Percentiles rank a stretch among this genome's conserved stretches.
These are phyloP conservation scores for Thryonomys swinderianus DNA, from an alignment of 2,113 vertebrate species.

Conservation along the genomic window DNA sequence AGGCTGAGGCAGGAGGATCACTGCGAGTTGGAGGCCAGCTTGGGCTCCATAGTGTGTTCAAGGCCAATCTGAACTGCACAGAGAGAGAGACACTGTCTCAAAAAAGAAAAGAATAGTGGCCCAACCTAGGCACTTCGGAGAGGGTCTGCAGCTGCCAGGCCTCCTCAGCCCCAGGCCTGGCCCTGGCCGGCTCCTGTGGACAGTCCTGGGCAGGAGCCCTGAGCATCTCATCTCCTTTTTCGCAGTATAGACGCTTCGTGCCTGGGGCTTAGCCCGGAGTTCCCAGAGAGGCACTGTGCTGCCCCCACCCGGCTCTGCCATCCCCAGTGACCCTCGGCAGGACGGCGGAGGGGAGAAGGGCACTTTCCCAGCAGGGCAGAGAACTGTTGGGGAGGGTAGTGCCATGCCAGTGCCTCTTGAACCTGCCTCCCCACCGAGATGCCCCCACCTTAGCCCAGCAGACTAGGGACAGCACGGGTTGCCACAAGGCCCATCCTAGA, in stretches of 20 bases:
- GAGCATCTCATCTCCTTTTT: not conserved
- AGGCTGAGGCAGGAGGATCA: not conserved
- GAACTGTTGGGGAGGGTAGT: rapidly evolving
- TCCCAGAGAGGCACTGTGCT: not conserved
- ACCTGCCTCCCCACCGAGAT: not conserved
- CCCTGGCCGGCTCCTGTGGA: not conserved
- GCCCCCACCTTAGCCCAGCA: too few relatives aligned
- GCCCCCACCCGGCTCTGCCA: not conserved
- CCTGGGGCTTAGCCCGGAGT: not conserved
- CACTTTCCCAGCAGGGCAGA: too few relatives aligned
- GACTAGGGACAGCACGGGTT: rapidly evolving
- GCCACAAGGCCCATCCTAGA: rapidly evolving
- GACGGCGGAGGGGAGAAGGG: not conserved
- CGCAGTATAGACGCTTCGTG: not conserved
- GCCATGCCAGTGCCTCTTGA: rapidly evolving
- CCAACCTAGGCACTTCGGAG: too few relatives aligned
- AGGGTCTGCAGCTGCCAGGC: too few relatives aligned
- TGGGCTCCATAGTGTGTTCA: too few relatives aligned
- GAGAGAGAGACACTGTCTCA: too few relatives aligned
- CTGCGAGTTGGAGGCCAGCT: too few relatives aligned
- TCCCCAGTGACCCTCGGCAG: not conserved
- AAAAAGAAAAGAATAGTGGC: too few relatives aligned
- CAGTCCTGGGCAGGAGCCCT: not conserved
- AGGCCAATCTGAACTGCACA: too few relatives aligned
- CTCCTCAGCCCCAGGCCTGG: too few relatives aligned